These are phyloP conservation scores for Omphaloscelis lunosa DNA, from an alignment of 2,888 invertebrate genomes.

Conservation along the genomic window DNA sequence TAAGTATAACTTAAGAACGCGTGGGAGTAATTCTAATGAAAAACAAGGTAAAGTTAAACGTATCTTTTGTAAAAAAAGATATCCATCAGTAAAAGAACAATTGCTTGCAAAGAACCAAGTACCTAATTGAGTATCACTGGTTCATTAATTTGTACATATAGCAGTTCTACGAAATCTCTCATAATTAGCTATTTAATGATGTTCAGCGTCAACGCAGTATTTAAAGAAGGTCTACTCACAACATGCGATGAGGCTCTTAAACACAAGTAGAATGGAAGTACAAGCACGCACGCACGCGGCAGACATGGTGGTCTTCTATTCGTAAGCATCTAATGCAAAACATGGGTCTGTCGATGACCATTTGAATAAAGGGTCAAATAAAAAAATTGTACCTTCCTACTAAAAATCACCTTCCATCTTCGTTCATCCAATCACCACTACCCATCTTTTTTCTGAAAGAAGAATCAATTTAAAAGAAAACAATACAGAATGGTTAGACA, in stretches of 20 bases:
- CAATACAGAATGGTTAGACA: too few relatives aligned
- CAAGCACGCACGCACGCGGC: background rate
- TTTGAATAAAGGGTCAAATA: background rate
- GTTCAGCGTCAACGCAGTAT: background rate
- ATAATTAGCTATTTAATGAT: constrained; percentile 34
- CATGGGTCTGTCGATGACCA: background rate
- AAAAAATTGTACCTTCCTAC: background rate
- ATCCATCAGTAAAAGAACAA: constrained; percentile 8
- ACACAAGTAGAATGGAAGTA: background rate
- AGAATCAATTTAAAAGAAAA: background rate
- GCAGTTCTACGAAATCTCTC: constrained; percentile 32
- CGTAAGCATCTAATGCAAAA: background rate
- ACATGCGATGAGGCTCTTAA: constrained; percentile 7
- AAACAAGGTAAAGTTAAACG: background rate
- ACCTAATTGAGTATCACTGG: constrained; percentile 30
- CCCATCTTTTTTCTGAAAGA: too few relatives aligned
- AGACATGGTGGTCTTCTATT: background rate
- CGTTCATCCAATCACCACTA: too few relatives aligned
- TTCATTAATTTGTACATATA: constrained; percentile 39
- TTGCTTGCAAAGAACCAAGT: constrained; percentile 18
- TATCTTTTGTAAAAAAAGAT: constrained; percentile 1
- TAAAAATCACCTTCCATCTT: too few relatives aligned
- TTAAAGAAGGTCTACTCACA: constrained; percentile 8
- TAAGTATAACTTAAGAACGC: background rate
- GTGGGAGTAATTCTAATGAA: background rate